A percentile compares a stretch with the other conserved stretches of the same genome.
Conservation (phyloP, 2,113 vertebrate genomes). For the Perccottus glenii region DNA sequence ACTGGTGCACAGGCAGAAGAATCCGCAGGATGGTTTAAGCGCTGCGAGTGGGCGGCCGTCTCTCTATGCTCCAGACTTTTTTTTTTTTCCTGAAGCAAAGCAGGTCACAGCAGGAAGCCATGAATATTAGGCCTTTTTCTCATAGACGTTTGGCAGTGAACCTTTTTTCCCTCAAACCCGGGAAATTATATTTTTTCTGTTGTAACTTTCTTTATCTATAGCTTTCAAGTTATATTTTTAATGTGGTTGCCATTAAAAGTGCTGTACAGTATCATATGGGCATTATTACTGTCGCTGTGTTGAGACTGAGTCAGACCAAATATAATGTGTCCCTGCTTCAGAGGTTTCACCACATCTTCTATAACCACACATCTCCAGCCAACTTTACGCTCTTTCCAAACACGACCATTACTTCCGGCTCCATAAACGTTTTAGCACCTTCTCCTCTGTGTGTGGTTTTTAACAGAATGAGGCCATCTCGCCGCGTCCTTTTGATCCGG, state of each 20-base stretch:
- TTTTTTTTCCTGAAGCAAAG: background rate
- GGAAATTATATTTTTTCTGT: background rate
- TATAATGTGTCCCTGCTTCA: no score
- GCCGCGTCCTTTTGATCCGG: slow-evolving; percentile 59
- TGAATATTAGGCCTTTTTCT: background rate
- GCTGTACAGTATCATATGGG: no score
- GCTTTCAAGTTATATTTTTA: background rate
- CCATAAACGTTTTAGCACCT: background rate
- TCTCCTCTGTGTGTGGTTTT: no score
- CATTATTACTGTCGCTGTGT: no score
- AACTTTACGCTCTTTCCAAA: background rate
- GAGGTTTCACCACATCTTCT: no score
- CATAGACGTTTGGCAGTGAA: background rate
- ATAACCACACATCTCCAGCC: background rate
- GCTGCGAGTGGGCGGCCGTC: background rate
- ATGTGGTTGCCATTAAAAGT: no score
- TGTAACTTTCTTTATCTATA: background rate
- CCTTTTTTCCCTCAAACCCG: background rate
- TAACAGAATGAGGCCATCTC: slow-evolving; percentile 67
- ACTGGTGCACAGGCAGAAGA: background rate
- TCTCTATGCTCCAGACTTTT: background rate
- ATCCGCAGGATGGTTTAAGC: no score
- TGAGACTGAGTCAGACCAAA: no score
- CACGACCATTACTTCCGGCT: background rate
- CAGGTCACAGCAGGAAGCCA: background rate